Conservation (phyloP, 2,888 invertebrate species). For the Scaptodrosophila latifasciaeformis region DNA sequence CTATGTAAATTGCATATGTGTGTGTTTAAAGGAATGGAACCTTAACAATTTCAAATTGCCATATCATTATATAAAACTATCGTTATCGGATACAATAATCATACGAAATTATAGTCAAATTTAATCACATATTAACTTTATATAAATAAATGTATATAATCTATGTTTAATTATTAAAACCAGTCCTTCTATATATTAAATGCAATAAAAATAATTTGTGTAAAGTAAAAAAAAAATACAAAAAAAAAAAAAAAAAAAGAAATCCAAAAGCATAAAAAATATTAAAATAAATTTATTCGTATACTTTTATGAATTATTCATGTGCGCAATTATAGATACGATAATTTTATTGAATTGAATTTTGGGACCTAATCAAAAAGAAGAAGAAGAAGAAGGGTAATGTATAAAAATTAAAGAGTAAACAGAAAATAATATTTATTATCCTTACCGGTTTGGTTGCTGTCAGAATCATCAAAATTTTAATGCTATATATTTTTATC, state of each 20-base stretch:
- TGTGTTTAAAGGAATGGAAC: not conserved
- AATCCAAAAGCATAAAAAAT: not conserved
- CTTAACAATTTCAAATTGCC: slow-evolving; percentile 29
- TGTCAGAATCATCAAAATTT: too few relatives aligned
- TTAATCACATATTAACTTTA: slow-evolving; percentile 31
- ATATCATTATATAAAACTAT: slow-evolving; percentile 35
- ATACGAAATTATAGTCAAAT: not conserved
- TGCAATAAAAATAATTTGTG: too few relatives aligned
- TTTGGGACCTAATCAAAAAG: too few relatives aligned
- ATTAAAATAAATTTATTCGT: slow-evolving; percentile 25
- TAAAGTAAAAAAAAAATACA: too few relatives aligned
- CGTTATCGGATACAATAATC: too few relatives aligned
- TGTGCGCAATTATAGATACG: slow-evolving; percentile 33
- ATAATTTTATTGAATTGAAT: slow-evolving; percentile 8
- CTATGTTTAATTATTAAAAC: too few relatives aligned
- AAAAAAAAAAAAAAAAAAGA: not conserved
- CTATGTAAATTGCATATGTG: not conserved
- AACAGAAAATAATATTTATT: too few relatives aligned
- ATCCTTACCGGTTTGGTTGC: too few relatives aligned
- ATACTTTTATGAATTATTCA: slow-evolving; percentile 26
- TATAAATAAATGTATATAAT: slow-evolving; percentile 9
- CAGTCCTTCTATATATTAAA: too few relatives aligned
- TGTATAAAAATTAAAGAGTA: too few relatives aligned
- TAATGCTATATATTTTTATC: too few relatives aligned
- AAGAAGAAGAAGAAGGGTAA: too few relatives aligned